Evolutionary conservation across 2,797 vertebrate species (phyloP).

Genomic region (Poliocrania exsul): DNA sequence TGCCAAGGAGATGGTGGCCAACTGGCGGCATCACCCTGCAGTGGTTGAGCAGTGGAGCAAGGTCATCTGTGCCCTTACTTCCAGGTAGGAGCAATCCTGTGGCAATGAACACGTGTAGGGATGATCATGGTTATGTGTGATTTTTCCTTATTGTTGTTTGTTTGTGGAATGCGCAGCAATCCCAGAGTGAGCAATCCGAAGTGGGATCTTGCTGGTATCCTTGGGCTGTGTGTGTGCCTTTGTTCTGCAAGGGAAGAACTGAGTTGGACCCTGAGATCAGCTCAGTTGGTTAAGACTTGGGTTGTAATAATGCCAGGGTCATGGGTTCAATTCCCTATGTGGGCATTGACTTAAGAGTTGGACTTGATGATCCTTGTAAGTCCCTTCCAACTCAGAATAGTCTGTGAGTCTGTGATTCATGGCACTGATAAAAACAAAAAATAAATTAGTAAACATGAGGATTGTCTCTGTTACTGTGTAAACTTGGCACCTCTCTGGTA

Average conservation of each 20-base stretch:
- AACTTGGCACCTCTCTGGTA: background rate
- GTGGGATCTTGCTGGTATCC: background rate
- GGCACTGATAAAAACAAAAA: too few species aligned
- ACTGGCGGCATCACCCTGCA: constrained; percentile 91
- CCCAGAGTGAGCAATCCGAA: background rate
- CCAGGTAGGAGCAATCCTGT: constrained; percentile 79
- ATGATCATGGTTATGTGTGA: fast-evolving
- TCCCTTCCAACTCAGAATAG: too few species aligned
- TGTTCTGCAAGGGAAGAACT: background rate
- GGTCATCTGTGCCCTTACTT: constrained; percentile 89
- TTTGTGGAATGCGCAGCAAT: background rate
- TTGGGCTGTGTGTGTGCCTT: background rate
- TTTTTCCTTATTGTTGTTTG: background rate
- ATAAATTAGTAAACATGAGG: too few species aligned
- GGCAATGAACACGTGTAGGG: fast-evolving
- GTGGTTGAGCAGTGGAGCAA: constrained; percentile 94
- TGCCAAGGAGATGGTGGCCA: constrained; percentile 92
- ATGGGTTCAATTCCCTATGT: too few species aligned
- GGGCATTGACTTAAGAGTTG: too few species aligned
- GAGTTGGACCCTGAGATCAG: background rate
- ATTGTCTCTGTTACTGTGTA: background rate
- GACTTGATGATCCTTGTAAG: too few species aligned
- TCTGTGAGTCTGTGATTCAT: too few species aligned
- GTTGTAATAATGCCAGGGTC: too few species aligned
- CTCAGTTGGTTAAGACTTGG: too few species aligned